A percentile compares a stretch with the other conserved stretches of the same genome.
These are phyloP conservation scores for Episyrphus balteatus DNA, from an alignment of 1,140 invertebrate genomes.

Conservation along the genomic window DNA sequence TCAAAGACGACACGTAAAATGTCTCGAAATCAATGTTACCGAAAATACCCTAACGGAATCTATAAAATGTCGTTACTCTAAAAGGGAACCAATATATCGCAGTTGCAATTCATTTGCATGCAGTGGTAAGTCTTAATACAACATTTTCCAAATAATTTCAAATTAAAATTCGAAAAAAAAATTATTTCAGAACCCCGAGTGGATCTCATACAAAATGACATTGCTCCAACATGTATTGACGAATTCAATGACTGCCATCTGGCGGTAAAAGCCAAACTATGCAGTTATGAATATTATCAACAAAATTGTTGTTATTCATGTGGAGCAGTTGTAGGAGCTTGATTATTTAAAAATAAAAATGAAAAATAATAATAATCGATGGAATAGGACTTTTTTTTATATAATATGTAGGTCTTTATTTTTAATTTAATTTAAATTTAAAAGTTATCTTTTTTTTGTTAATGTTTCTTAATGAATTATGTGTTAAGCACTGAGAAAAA, in stretches of 20 bases:
- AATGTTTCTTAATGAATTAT: no score
- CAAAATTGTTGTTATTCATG: slow-evolving; percentile 55
- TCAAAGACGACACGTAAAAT: slow-evolving; percentile 48
- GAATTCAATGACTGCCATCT: slow-evolving; percentile 60
- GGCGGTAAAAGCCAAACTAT: slow-evolving; percentile 66
- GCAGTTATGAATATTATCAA: slow-evolving; percentile 68
- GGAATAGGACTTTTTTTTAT: background rate
- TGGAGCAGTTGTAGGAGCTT: slow-evolving; percentile 3
- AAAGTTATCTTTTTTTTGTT: background rate
- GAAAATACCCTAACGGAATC: slow-evolving; percentile 30
- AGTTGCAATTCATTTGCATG: slow-evolving; percentile 53
- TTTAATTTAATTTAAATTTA: background rate
- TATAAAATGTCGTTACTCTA: slow-evolving; percentile 42
- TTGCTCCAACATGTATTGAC: slow-evolving; percentile 49
- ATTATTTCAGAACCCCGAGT: slow-evolving; percentile 17
- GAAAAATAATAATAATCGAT: background rate
- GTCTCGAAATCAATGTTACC: slow-evolving; percentile 42
- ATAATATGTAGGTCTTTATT: no score
- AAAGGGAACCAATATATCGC: slow-evolving; percentile 43
- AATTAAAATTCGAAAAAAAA: no score
- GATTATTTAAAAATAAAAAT: background rate
- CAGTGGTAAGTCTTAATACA: slow-evolving; percentile 17
- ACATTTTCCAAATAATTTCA: slow-evolving; percentile 3
- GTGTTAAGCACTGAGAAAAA: no score
- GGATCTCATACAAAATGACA: slow-evolving; percentile 23